phyloP scores from a whole-genome alignment of 2,888 invertebrate genomes.

The Troides aeacus region DNA sequence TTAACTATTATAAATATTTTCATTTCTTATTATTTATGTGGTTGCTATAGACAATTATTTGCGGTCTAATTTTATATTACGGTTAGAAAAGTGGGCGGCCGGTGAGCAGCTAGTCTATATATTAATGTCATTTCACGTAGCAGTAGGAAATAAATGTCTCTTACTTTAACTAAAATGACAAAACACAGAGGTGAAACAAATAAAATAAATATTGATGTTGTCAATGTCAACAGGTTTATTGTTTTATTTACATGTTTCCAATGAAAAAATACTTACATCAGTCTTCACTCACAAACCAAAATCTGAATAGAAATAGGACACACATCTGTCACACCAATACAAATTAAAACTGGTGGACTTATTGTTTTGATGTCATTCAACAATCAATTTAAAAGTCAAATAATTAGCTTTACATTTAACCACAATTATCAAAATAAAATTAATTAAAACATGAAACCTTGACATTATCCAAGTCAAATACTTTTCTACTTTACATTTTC shows the following conservation, averaged over 20 bases:
- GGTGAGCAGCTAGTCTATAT: no score
- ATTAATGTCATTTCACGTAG: no score
- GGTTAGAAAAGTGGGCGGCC: no score
- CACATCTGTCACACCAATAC: conserved; percentile 2
- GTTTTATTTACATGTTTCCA: conserved; percentile 52
- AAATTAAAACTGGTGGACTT: conserved; percentile 10
- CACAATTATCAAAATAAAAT: neutral
- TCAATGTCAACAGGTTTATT: conserved; percentile 58
- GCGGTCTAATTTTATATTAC: no score
- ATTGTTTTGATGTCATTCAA: conserved; percentile 1
- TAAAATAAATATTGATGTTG: conserved; percentile 33
- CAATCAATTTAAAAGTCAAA: neutral
- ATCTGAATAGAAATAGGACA: conserved; percentile 18
- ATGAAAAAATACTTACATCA: conserved; percentile 44
- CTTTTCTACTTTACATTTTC: neutral
- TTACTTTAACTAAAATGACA: neutral
- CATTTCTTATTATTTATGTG: no score
- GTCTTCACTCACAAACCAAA: conserved; percentile 44
- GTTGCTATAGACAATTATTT: no score
- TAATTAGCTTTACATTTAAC: neutral
- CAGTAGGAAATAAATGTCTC: neutral
- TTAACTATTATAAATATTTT: no score
- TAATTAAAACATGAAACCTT: neutral
- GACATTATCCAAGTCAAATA: conserved; percentile 11
- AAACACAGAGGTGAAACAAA: conserved; percentile 10